Evolutionary conservation across 2,113 vertebrate species (phyloP).

Genomic region (Hepsetus odoe): DNA sequence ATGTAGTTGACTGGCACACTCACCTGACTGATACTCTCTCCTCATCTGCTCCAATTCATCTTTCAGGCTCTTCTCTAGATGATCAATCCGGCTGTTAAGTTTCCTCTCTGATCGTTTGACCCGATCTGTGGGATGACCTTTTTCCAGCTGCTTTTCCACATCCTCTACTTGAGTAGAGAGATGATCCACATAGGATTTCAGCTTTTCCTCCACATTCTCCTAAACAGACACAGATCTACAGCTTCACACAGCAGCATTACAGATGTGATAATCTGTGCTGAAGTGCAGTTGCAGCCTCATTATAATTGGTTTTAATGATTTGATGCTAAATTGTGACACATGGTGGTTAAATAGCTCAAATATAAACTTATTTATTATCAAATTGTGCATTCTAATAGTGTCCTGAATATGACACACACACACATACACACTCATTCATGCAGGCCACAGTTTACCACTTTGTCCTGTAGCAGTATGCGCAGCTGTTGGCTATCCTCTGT

Average conservation of each 20-base stretch:
- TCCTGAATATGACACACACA: background rate
- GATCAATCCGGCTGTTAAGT: slow-evolving; percentile 68
- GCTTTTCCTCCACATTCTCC: slow-evolving; percentile 69
- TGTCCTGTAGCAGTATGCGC: slow-evolving; percentile 65
- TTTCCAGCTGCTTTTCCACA: slow-evolving; percentile 62
- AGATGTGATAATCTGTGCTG: background rate
- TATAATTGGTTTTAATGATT: background rate
- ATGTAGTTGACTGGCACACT: slow-evolving; percentile 36
- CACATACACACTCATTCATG: no score
- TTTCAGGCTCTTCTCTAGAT: slow-evolving; percentile 76
- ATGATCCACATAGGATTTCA: slow-evolving; percentile 64
- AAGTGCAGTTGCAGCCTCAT: background rate
- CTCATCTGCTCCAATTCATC: slow-evolving; percentile 80
- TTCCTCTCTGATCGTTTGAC: slow-evolving; percentile 70
- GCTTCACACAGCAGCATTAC: background rate
- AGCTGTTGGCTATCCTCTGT: slow-evolving; percentile 60
- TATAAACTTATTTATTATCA: background rate
- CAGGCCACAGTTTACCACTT: slow-evolving; percentile 72
- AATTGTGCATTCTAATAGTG: background rate
- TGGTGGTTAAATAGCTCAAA: background rate
- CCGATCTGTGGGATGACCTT: slow-evolving; percentile 57
- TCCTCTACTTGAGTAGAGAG: slow-evolving; percentile 70
- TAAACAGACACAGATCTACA: slow-evolving; percentile 59
- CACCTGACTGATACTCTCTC: slow-evolving; percentile 81
- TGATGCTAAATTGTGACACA: background rate